Base-by-base conservation (phyloP, 2,888 invertebrate species). In the Hyposoter didymator region DNA sequence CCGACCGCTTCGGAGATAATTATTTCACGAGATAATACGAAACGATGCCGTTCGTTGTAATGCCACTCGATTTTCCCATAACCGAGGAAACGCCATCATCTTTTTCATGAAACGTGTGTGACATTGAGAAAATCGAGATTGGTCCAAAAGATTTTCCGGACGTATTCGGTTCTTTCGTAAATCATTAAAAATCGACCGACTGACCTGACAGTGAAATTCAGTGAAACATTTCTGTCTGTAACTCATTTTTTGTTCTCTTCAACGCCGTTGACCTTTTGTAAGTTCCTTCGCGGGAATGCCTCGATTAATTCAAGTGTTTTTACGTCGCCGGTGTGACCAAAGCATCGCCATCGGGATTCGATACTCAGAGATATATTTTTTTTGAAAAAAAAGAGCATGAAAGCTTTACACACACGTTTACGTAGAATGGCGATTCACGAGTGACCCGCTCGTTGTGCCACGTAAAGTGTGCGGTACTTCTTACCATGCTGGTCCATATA, bases 301-400 rank as follows among this genome's bases (percentile, higher is more conserved):
- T 89, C 93, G 93, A 93, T 93, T 93, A 93, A 94, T 94, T 93
- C 92, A 92, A 93, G 93, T 93, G 93, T 93, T 93, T 93, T 93
- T 93, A 90, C 90, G 89, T 91, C 66, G 78, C 66, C 70, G 75
- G 84, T 85, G 88, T 32, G 43, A 43, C 62, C 59, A 12, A 17
- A 22, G 62, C 70, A n/a, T 45, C 69, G 45, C 43, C 22, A 49
- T 49, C 47, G n/a, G n/a, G 35, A 17, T 17, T n/a, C 70, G 4
- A 28, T 59, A 4, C 28, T 59, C n/a, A 19, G 8, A n/a, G 19
- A 14, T 17, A 17, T n/a, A 17, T 47, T 32, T 19, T 19, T 0
- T 35, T n/a, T 22, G 32, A 66, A 45, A 19, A 83, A 72, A 78
- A 67, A 43, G 70, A 82, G 22, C 64, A 52, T 22, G 45, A 19